Conservation (phyloP, 2,113 vertebrate genomes). For the Pterocles burchelli region DNA sequence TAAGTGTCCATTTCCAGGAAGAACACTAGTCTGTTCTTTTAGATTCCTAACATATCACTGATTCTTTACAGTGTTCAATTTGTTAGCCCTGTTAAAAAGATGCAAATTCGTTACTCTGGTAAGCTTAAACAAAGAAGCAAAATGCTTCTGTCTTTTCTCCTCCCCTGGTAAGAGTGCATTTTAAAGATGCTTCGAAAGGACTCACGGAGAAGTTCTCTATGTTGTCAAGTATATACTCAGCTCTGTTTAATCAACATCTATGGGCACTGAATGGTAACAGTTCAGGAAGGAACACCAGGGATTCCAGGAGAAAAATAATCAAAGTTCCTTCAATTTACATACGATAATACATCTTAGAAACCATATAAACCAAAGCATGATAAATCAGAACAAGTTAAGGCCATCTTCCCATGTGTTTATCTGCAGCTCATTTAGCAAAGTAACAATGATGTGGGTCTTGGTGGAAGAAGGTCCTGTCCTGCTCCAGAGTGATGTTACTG, state of each 20-base stretch:
- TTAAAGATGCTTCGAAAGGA: not conserved
- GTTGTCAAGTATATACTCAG: not conserved
- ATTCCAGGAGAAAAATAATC: not conserved
- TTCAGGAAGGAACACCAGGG: not conserved
- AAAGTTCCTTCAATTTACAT: not conserved
- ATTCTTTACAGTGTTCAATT: not conserved
- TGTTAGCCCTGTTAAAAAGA: not conserved
- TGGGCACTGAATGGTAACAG: not conserved
- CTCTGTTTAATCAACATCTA: not conserved
- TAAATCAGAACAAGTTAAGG: not conserved
- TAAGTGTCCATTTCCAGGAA: not conserved
- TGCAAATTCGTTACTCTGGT: fast-evolving
- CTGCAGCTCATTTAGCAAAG: not conserved
- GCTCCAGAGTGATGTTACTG: not conserved
- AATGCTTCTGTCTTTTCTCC: not conserved
- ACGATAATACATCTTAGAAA: not conserved
- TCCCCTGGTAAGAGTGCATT: not conserved
- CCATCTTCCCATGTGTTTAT: not conserved
- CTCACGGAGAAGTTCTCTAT: not conserved
- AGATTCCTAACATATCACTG: not conserved
- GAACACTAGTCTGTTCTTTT: not conserved
- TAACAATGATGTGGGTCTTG: not conserved
- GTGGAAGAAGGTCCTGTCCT: not conserved
- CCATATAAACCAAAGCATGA: not conserved
- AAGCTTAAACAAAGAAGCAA: not conserved